These are phyloP conservation scores for Falcaria lacertinaria DNA, from an alignment of 2,888 invertebrate genomes.

Conservation along the genomic window DNA sequence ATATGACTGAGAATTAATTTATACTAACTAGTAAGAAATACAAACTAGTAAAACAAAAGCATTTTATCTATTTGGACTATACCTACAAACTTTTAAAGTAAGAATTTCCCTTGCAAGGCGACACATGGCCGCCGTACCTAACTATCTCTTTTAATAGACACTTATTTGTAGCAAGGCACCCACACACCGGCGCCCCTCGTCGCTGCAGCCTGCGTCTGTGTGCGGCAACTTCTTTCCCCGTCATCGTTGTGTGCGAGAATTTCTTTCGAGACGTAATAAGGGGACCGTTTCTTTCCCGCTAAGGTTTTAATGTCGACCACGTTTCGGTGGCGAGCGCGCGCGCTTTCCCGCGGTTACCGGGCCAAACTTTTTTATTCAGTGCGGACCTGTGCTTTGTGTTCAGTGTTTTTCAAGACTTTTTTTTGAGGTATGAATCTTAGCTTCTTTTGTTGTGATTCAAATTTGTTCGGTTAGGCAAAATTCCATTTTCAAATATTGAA, in stretches of 20 bases:
- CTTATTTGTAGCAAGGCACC: constrained; percentile 64
- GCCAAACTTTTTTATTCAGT: constrained; percentile 53
- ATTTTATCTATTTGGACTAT: too few species aligned
- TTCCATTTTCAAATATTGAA: not conserved
- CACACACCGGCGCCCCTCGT: constrained; percentile 54
- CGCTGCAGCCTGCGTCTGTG: constrained; percentile 49
- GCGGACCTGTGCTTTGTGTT: constrained; percentile 47
- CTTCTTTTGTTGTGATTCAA: not conserved
- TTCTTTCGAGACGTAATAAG: constrained; percentile 80
- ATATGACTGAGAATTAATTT: too few species aligned
- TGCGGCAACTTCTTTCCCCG: constrained; percentile 72
- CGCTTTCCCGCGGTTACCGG: constrained; percentile 68
- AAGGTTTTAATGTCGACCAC: constrained; percentile 80
- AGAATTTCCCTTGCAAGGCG: constrained; percentile 30
- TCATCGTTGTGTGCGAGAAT: constrained; percentile 73
- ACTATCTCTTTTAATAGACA: constrained; percentile 75
- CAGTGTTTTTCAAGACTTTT: constrained; percentile 22
- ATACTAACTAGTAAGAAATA: too few species aligned
- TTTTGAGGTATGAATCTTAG: constrained; percentile 12
- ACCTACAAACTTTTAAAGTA: constrained; percentile 23
- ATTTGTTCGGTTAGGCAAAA: not conserved
- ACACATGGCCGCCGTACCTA: constrained; percentile 61
- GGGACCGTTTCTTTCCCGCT: constrained; percentile 79
- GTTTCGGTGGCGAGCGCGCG: constrained; percentile 77
- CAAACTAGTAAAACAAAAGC: too few species aligned